These are phyloP conservation scores for Sinosuthora webbiana DNA, from an alignment of 2,113 vertebrate genomes.

Conservation along the genomic window DNA sequence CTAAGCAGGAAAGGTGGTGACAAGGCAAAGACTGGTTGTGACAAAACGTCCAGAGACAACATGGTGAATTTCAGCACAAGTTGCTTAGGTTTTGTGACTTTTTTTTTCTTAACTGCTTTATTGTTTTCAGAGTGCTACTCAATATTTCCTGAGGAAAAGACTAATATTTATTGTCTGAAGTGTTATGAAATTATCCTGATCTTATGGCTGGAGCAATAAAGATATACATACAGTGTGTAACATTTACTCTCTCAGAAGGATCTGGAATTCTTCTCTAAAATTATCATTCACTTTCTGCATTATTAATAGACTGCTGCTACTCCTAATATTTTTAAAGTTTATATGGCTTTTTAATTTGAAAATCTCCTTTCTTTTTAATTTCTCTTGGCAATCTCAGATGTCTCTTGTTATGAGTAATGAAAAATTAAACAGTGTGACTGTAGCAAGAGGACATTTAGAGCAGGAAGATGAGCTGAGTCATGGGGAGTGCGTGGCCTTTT, in stretches of 20 bases:
- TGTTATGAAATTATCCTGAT: conserved; percentile 13
- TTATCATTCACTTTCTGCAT: background rate
- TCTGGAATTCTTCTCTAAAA: background rate
- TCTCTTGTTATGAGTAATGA: conserved; percentile 31
- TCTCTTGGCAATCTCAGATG: background rate
- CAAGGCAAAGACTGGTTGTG: background rate
- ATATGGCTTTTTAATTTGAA: background rate
- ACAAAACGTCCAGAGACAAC: background rate
- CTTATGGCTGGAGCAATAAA: background rate
- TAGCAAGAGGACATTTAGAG: background rate
- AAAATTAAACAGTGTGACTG: conserved; percentile 7
- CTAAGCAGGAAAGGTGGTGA: background rate
- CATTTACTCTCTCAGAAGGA: background rate
- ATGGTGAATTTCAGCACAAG: background rate
- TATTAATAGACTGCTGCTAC: background rate
- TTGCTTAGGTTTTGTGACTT: background rate
- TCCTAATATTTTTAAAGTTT: background rate
- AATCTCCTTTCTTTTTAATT: background rate
- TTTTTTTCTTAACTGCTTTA: background rate
- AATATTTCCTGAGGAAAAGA: background rate
- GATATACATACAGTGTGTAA: background rate
- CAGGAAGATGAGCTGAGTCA: conserved; percentile 41
- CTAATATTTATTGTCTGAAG: background rate
- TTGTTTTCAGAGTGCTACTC: background rate
- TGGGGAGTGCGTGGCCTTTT: background rate